phyloP scores from a whole-genome alignment of 2,888 invertebrate genomes.

The Aporophyla lueneburgensis region DNA sequence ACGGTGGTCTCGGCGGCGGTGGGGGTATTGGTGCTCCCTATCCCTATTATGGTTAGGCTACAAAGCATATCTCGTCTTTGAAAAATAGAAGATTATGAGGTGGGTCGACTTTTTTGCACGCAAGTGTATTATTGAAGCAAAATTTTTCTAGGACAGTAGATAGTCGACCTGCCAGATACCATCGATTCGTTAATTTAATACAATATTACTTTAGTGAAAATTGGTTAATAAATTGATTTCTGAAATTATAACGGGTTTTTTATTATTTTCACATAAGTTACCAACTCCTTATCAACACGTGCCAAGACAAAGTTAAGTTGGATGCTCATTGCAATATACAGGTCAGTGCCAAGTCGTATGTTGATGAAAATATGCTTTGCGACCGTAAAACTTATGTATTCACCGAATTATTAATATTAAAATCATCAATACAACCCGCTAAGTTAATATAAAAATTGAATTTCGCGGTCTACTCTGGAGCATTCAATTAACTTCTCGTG shows the following conservation, averaged over 20 bases:
- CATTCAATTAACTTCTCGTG: no score
- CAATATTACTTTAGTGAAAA: background rate
- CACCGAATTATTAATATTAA: no score
- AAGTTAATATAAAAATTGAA: no score
- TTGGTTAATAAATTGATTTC: background rate
- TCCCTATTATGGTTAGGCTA: conserved; percentile 22
- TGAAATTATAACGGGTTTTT: background rate
- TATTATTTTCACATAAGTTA: background rate
- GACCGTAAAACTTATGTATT: no score
- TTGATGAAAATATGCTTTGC: no score
- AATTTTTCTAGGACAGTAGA: background rate
- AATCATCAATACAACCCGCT: no score
- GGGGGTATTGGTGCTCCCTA: background rate
- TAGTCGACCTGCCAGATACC: no score
- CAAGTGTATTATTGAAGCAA: background rate
- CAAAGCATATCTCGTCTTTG: no score
- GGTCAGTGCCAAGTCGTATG: no score
- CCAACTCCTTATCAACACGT: background rate
- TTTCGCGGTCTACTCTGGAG: no score
- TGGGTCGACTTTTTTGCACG: background rate
- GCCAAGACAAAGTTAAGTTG: no score
- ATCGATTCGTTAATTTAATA: background rate
- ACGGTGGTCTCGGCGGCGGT: conserved; percentile 5
- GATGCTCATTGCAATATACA: no score
- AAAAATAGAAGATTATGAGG: background rate